Conservation (phyloP, 2,797 vertebrate species). For the Serranus cabrilla region DNA sequence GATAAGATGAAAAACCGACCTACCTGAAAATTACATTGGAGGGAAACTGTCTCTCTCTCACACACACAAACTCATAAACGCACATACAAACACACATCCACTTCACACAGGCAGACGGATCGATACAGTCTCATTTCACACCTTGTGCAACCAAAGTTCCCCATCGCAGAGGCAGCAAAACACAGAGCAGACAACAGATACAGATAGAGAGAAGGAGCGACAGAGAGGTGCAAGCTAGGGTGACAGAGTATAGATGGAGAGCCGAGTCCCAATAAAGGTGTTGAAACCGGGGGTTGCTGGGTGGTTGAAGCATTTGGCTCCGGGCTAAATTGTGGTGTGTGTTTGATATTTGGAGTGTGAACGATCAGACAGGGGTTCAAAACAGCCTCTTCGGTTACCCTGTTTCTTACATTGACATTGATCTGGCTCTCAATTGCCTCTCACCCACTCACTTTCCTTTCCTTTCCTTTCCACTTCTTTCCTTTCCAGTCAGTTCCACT, state of each 20-base stretch:
- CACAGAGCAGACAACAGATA: slow-evolving; percentile 43
- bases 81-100: slow-evolving; percentile 37
- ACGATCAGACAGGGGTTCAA: slow-evolving; percentile 39
- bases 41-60: neutral
- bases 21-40: slow-evolving; percentile 42
- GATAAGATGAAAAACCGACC: slow-evolving; percentile 38
- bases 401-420: slow-evolving; percentile 31
- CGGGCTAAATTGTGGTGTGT: slow-evolving; percentile 19
- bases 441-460: no score
- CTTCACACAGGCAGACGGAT: slow-evolving; percentile 59
- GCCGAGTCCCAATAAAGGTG: slow-evolving; percentile 21
- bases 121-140: slow-evolving; percentile 81
- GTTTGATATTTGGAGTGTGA: slow-evolving; percentile 13
- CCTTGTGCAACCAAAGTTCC: slow-evolving; percentile 72
- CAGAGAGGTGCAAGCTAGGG: slow-evolving; percentile 14
- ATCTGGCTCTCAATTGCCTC: slow-evolving; percentile 28
- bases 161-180: slow-evolving; percentile 57
- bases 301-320: slow-evolving; percentile 27
- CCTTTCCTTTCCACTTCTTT: no score
- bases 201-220: slow-evolving; percentile 23
- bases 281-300: slow-evolving; percentile 12
- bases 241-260: slow-evolving; percentile 40
- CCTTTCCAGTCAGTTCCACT: no score
- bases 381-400: slow-evolving; percentile 3
- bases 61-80: neutral